Conservation (phyloP, 2,113 vertebrate species). For the Chaenogobius annularis region DNA sequence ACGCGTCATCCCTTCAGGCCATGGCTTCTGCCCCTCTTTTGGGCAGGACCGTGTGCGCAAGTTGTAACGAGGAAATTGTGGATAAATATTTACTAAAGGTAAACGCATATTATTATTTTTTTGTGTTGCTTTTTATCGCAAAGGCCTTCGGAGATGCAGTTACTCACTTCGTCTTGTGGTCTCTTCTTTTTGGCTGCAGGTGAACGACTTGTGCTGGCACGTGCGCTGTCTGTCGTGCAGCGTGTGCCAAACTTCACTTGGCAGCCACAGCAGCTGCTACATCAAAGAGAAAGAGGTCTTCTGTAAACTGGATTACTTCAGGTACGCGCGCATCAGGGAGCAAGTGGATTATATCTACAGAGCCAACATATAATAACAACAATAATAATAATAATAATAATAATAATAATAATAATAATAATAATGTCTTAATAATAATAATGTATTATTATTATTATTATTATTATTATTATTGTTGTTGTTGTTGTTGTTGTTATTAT, state of each 20-base stretch:
- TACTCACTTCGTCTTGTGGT: constrained; percentile 6
- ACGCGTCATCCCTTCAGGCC: constrained; percentile 85
- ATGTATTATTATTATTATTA: constrained; percentile 7
- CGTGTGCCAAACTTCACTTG: constrained; percentile 92
- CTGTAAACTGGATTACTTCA: constrained; percentile 98
- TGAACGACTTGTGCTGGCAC: constrained; percentile 98
- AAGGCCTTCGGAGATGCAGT: constrained; percentile 3
- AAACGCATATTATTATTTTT: constrained; percentile 17
- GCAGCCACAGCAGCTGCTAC: constrained; percentile 95
- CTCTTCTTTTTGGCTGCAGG: constrained; percentile 72
- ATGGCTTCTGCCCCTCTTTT: constrained; percentile 84
- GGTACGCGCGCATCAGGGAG: constrained; percentile 73
- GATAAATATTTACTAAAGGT: constrained; percentile 99
- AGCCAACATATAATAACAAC: neutral
- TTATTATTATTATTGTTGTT: constrained; percentile 1
- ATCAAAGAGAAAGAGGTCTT: constrained; percentile 98
- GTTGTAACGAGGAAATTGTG: constrained; percentile 90
- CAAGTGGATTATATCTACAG: neutral
- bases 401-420: too few species aligned
- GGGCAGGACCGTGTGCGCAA: constrained; percentile 85
- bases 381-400: too few species aligned
- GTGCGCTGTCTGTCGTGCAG: constrained; percentile 97
- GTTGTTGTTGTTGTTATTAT: neutral
- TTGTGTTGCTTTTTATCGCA: neutral
- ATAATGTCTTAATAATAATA: too few species aligned